Evolutionary conservation across 1,140 invertebrate genomes (phyloP).

Genomic region (Procambarus virginalis): DNA sequence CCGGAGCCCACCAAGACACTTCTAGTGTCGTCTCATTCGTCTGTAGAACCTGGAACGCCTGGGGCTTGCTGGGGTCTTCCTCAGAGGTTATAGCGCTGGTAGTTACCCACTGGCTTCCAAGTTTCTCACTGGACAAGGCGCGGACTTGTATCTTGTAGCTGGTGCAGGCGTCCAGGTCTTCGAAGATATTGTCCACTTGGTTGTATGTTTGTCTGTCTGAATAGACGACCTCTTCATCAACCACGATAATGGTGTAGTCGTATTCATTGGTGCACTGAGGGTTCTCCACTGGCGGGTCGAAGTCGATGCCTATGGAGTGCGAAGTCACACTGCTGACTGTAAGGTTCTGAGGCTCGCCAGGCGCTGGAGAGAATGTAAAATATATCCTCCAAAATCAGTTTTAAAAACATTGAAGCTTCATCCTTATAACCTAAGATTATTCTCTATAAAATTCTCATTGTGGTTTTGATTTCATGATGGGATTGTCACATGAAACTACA

Average conservation of each 20-base stretch:
- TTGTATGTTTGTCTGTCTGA: neutral
- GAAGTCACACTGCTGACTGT: neutral
- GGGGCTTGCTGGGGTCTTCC: slow-evolving; percentile 21
- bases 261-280: slow-evolving; percentile 47
- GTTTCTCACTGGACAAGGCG: neutral
- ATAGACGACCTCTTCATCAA: neutral
- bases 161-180: slow-evolving; percentile 40
- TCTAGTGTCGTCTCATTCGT: neutral
- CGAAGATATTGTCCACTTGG: slow-evolving; percentile 13
- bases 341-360: slow-evolving; percentile 33
- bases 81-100: neutral
- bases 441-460: too few relatives aligned
- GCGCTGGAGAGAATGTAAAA: neutral
- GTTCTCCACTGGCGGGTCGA: slow-evolving; percentile 19
- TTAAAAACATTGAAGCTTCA: too few relatives aligned
- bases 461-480: too few relatives aligned
- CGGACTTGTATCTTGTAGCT: slow-evolving; percentile 31
- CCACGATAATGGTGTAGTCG: slow-evolving; percentile 8
- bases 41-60: neutral
- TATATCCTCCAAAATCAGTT: too few relatives aligned
- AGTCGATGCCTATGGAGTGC: slow-evolving; percentile 28
- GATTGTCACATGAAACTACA: too few relatives aligned
- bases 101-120: slow-evolving; percentile 29
- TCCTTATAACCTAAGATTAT: too few relatives aligned
- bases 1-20: slow-evolving; percentile 23